Base-by-base conservation (phyloP, 1,140 invertebrate species). In the Limonius californicus region DNA sequence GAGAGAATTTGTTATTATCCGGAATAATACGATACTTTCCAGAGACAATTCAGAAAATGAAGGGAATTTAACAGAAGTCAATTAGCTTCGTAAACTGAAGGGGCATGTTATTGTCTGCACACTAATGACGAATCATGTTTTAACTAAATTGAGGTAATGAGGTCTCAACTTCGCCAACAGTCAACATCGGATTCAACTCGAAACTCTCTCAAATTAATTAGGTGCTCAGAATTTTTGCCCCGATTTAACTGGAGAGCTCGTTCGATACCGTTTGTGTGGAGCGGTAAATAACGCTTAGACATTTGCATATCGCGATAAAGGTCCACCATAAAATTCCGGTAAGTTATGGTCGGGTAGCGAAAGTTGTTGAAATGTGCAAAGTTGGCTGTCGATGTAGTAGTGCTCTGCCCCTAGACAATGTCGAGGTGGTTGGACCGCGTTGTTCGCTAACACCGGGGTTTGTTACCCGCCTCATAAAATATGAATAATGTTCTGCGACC, bases 61-160 rank as follows among this genome's bases (percentile, higher is more conserved):
- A 16, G 50, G 20, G 9, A 57, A 58, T 66, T 62, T 61, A 63
- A 66, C 63, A 65, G 59, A 69, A 70, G 66, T 68, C 66, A 70
- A 72, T 72, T 72, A 63, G 68, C 71, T 72, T 72, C 71, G 71
- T 72, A 72, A 71, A 58, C 64, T 59, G 39, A 59, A 69, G 67
- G 61, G 66, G 55, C 54, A 62, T 69, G 66, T 69, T 72, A 69
- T 67, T 69, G 67, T 62, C 58, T 61, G 54, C 61, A 57, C 68
- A 61, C 53, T 61, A 72, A 71, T 69, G 69, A 70, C 64, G 71
- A 72, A 70, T 72, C 71, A 72, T 72, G 71, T 70, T 72, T 70
- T 62, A 69, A 68, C 66, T 70, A 69, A 71, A 72, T 71, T 72
- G 69, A 68, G 71, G 63, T 72, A 72, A 72, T 72, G 66, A 72